These are phyloP conservation scores for Linnaemya tessellans DNA, from an alignment of 2,888 invertebrate species.

Conservation along the genomic window DNA sequence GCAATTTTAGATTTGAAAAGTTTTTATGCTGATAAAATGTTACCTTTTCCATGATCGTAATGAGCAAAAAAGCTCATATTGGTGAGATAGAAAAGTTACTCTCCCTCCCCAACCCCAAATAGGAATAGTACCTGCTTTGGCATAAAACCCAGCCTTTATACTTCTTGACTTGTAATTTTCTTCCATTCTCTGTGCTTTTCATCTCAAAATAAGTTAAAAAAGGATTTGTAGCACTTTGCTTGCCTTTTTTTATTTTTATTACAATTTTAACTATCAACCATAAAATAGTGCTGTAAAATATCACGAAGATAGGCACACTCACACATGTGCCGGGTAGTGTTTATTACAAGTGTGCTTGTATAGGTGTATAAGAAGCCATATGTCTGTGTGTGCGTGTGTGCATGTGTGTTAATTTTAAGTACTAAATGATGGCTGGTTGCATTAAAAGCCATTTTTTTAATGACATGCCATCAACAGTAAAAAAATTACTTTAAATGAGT, in stretches of 20 bases:
- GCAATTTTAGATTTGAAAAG: too few relatives aligned
- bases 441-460: conserved; percentile 70
- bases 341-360: too few relatives aligned
- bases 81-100: too few relatives aligned
- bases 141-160: too few relatives aligned
- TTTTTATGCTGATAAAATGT: too few relatives aligned
- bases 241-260: conserved; percentile 18
- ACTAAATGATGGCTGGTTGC: conserved; percentile 67
- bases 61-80: too few relatives aligned
- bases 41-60: too few relatives aligned
- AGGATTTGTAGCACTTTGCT: neutral
- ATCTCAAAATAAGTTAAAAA: neutral
- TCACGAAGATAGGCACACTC: neutral
- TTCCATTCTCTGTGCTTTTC: neutral
- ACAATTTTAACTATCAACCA: conserved; percentile 53
- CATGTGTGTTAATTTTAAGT: conserved; percentile 54
- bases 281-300: conserved; percentile 43
- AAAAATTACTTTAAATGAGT: conserved; percentile 50
- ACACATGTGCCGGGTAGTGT: too few relatives aligned
- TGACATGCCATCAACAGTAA: conserved; percentile 67
- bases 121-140: too few relatives aligned
- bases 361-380: too few relatives aligned
- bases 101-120: too few relatives aligned
- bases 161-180: neutral
- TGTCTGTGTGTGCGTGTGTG: neutral